Evolutionary conservation across 2,113 vertebrate genomes (phyloP).

Genomic region (Tyrannus savana): DNA sequence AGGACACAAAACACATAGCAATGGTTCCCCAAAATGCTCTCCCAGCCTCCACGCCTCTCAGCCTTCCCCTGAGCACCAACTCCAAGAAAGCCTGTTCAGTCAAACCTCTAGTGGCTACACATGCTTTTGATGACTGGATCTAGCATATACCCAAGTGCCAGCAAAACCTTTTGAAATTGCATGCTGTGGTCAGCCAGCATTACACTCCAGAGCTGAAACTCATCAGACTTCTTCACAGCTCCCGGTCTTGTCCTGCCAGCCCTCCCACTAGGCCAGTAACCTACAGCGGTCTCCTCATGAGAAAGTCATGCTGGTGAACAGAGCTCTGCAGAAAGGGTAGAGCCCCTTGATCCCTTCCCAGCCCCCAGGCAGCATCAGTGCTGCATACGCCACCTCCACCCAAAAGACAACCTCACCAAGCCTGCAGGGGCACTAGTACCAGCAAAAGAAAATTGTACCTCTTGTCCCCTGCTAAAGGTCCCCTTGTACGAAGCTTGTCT

Average conservation of each 20-base stretch:
- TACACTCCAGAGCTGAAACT: neutral
- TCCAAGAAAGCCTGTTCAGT: neutral
- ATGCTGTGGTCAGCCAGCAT: neutral
- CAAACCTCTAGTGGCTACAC: neutral
- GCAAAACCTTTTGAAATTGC: neutral
- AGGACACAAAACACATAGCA: neutral
- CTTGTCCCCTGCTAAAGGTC: neutral
- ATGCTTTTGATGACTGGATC: neutral
- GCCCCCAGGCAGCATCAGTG: accelerated
- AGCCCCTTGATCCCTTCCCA: neutral
- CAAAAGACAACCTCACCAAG: neutral
- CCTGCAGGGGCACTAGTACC: neutral
- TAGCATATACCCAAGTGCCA: neutral
- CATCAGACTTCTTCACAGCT: neutral
- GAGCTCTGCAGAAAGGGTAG: neutral
- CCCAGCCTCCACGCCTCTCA: neutral
- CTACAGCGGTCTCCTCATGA: neutral
- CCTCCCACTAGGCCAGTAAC: neutral
- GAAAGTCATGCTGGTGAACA: neutral
- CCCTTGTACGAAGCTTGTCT: neutral
- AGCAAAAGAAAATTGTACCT: neutral
- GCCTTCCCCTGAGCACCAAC: neutral
- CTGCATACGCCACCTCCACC: neutral
- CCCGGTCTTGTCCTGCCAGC: neutral
- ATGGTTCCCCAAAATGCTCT: neutral